Evolutionary conservation across 2,797 vertebrate species (phyloP), one percentile per base, ranked within the genome.

Genomic region (Cynopterus sphinx): DNA sequence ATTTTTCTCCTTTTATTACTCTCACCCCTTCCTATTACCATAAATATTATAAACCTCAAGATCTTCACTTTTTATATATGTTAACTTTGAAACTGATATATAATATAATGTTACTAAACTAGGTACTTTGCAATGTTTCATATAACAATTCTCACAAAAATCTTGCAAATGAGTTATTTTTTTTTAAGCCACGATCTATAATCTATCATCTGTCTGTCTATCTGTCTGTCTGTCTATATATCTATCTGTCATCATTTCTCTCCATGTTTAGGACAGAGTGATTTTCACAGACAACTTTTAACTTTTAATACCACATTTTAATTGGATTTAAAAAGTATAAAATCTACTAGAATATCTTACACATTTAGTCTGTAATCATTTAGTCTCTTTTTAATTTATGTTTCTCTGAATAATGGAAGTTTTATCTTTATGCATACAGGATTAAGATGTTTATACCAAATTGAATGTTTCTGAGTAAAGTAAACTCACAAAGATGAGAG

Each of bases 321-420:
- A 85, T 78, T 92, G 26, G 17, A 91, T 49, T 82, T 39, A 73
- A 79, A 96, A 90, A 55, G 26, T 65, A 43, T n/a, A 82, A 36
- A 46, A 82, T 79, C 22, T 88, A 90, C 22, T 79, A 51, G 63
- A 70, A 67, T 95, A 39, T 65, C 46, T 94, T 87, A 57, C 28
- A 71, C 16, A 17, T 73, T 82, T 67, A 79, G 28, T 31, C 39
- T 94, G 16, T 22, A 93, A 93, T 90, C 53, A 87, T 79, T 94
- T 87, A 78, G 43, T 73, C 49, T 6, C 19, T 65, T 41, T 67
- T 92, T 94, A 93, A 94, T 96, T 84, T 67, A 51, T 77, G 21
- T 82, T 96, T 92, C 36, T 96, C 59, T 78, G 53, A 86, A 90
- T 88, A 95, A 87, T 73, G 41, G 71, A 13, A 57, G 19, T 90